phyloP scores from a whole-genome alignment of 2,797 vertebrate species.

The Microctenopoma lineatum region DNA sequence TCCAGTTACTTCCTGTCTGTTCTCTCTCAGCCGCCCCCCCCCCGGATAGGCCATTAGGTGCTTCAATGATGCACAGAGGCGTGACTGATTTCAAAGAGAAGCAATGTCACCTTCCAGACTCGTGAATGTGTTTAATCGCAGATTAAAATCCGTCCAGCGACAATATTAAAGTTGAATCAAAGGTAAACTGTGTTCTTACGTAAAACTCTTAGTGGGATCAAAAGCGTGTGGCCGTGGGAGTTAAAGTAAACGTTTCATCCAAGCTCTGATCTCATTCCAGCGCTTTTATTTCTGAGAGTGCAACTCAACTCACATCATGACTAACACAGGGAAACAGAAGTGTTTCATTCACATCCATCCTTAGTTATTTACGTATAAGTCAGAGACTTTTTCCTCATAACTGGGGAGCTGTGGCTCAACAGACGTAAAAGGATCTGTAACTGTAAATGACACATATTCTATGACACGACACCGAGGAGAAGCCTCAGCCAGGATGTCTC shows the following conservation, averaged over 20 bases:
- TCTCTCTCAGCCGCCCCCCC: constrained; percentile 22
- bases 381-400: no score
- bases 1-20: constrained; percentile 57
- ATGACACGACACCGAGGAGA: no score
- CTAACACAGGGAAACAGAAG: not conserved
- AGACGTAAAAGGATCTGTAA: no score
- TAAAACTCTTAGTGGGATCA: constrained; percentile 65
- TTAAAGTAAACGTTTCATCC: constrained; percentile 36
- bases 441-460: no score
- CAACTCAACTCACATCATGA: constrained; percentile 5
- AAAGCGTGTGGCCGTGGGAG: constrained; percentile 54
- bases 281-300: constrained; percentile 36
- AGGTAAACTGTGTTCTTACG: constrained; percentile 64
- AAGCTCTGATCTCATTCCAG: constrained; percentile 60
- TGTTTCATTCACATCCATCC: no score
- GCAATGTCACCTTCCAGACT: constrained; percentile 60
- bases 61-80: constrained; percentile 66
- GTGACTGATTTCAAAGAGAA: constrained; percentile 74
- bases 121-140: constrained; percentile 66
- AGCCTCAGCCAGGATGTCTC: no score
- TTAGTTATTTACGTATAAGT: no score
- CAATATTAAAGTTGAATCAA: constrained; percentile 67
- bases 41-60: constrained; percentile 56
- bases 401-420: no score
- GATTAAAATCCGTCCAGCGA: constrained; percentile 57